These are phyloP conservation scores for Drosophila repletoides DNA, from an alignment of 1,140 invertebrate species.

Conservation along the genomic window DNA sequence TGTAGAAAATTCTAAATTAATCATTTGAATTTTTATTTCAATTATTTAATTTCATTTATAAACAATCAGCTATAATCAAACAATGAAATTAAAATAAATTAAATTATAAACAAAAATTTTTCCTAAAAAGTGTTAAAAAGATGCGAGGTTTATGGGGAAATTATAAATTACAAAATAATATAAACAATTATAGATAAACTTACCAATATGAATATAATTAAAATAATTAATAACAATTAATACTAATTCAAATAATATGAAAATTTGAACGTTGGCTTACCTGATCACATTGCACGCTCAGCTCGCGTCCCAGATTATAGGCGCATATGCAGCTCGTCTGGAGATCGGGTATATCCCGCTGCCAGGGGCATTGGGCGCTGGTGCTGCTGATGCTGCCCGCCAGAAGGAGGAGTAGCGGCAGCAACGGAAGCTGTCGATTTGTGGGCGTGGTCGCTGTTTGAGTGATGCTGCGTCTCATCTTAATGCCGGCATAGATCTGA, in stretches of 20 bases:
- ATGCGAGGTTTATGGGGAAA: too few species aligned
- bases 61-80: too few species aligned
- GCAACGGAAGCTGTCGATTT: conserved; percentile 36
- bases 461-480: conserved; percentile 65
- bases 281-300: conserved; percentile 95
- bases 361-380: conserved; percentile 92
- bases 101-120: background rate
- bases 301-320: conserved; percentile 90
- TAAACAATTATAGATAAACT: too few species aligned
- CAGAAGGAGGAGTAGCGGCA: conserved; percentile 32
- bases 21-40: background rate
- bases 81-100: background rate
- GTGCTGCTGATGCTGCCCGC: conserved; percentile 60
- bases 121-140: too few species aligned
- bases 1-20: background rate
- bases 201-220: too few species aligned
- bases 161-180: too few species aligned
- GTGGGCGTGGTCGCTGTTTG: conserved; percentile 46
- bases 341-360: conserved; percentile 87
- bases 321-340: conserved; percentile 95
- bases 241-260: too few species aligned
- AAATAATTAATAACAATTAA: too few species aligned
- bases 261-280: too few species aligned
- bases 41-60: too few species aligned
- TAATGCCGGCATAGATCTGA: conserved; percentile 75